Conservation (phyloP, 2,113 vertebrate genomes). For the Chaetorhynchus papuensis region DNA sequence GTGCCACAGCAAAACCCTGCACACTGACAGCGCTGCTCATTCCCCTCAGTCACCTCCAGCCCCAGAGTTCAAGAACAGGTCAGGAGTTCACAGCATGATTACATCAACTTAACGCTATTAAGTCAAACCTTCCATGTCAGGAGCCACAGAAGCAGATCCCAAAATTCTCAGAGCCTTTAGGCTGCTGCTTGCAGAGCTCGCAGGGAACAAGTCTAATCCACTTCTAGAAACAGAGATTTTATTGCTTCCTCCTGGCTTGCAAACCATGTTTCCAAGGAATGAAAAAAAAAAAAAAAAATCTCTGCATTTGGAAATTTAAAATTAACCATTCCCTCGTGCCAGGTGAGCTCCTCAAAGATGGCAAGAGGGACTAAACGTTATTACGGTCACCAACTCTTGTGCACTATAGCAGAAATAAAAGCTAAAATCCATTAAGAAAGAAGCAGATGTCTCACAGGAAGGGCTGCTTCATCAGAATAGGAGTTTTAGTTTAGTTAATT, state of each 20-base stretch:
- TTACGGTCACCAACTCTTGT: neutral
- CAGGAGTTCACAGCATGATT: neutral
- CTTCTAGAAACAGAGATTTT: neutral
- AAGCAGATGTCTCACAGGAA: conserved; percentile 56
- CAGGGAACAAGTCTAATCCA: neutral
- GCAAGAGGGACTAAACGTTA: neutral
- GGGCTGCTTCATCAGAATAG: neutral
- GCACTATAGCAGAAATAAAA: neutral
- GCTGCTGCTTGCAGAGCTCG: neutral
- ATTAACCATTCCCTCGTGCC: neutral
- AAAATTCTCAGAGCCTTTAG: neutral
- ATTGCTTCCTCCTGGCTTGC: neutral
- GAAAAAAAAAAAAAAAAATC: no score
- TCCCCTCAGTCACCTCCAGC: neutral
- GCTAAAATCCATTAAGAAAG: conserved; percentile 23
- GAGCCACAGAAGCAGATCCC: neutral
- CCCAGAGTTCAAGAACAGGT: neutral
- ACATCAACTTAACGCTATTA: neutral
- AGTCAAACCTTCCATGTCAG: neutral
- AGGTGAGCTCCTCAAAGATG: neutral
- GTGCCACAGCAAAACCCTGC: neutral
- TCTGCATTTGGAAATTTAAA: neutral
- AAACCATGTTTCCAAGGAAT: neutral
- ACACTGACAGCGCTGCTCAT: neutral
- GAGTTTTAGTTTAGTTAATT: conserved; percentile 34